Evolutionary conservation across 2,113 vertebrate species (phyloP).

Genomic region (Sula dactylatra): DNA sequence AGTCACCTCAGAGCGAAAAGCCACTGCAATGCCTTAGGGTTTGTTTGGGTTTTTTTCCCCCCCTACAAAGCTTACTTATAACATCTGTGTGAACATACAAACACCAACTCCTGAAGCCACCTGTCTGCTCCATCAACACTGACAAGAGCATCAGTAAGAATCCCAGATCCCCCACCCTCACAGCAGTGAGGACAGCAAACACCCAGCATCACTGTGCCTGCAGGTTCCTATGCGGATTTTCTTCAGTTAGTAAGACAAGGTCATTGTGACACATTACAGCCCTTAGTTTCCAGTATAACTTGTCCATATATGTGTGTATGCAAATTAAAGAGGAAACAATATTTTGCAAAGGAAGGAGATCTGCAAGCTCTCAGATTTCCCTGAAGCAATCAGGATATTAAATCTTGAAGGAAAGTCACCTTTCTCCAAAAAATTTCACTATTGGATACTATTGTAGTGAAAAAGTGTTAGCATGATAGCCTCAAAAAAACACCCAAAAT

Average conservation of each 20-base stretch:
- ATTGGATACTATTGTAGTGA: neutral
- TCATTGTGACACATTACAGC: neutral
- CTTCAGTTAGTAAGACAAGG: neutral
- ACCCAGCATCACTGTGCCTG: neutral
- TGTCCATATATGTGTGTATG: too few species aligned
- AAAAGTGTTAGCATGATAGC: neutral
- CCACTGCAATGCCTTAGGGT: neutral
- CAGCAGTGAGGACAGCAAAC: neutral
- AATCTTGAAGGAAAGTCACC: neutral
- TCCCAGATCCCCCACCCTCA: neutral
- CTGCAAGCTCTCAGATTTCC: neutral
- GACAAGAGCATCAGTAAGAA: neutral
- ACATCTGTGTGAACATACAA: neutral
- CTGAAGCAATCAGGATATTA: neutral
- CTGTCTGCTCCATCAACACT: neutral
- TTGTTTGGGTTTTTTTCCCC: neutral
- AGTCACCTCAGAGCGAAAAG: neutral
- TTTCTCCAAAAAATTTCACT: neutral
- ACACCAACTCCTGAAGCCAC: neutral
- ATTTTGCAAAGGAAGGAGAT: neutral
- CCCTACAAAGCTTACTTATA: neutral
- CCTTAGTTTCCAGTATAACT: neutral
- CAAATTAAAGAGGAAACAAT: neutral
- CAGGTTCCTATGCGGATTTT: neutral
- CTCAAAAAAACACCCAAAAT: neutral